These are phyloP conservation scores for Halichoerus grypus DNA, from an alignment of 2,113 vertebrate genomes.

Conservation along the genomic window DNA sequence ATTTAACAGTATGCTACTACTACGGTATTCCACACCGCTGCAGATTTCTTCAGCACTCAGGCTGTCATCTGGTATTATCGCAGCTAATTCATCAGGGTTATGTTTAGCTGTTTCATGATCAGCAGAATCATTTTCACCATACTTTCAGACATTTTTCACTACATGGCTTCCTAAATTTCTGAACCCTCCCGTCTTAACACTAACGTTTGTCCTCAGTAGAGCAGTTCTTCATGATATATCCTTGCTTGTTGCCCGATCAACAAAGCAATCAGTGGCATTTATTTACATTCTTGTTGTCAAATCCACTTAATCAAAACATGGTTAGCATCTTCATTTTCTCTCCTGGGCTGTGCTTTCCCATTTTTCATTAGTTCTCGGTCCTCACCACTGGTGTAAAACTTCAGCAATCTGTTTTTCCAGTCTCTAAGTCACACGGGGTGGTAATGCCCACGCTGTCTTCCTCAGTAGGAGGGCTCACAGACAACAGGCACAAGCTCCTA, in stretches of 20 bases:
- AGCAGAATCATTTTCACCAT: not conserved
- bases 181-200: not conserved
- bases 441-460: not conserved
- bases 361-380: not conserved
- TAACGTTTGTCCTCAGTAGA: not conserved
- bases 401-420: not conserved
- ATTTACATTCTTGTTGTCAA: not conserved
- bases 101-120: not conserved
- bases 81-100: not conserved
- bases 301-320: not conserved
- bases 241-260: not conserved
- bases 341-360: not conserved
- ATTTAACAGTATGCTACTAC: not conserved
- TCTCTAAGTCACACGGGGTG: not conserved
- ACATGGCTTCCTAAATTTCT: not conserved
- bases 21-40: not conserved
- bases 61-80: not conserved
- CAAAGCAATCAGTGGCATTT: not conserved
- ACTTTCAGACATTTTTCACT: not conserved
- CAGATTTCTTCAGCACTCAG: not conserved
- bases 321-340: not conserved
- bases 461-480: not conserved
- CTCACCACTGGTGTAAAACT: not conserved
- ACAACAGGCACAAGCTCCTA: too few species aligned
- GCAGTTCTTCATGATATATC: not conserved